Percentiles rank a stretch among this genome's conserved stretches.
phyloP scores from a whole-genome alignment of 2,113 vertebrate genomes.

The Alethe diademata region DNA sequence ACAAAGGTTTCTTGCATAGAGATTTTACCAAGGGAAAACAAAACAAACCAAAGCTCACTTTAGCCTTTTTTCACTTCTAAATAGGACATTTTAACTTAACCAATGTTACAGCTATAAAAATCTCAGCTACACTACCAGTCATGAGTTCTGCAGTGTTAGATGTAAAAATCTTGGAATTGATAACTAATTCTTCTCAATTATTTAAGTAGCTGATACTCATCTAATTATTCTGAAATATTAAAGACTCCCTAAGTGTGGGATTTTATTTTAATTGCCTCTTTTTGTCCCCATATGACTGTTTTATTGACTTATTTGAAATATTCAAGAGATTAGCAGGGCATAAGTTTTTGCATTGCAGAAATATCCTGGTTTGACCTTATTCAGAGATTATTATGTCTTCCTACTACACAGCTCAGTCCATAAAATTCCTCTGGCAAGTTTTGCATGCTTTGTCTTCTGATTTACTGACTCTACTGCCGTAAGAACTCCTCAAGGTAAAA shows the following conservation, averaged over 20 bases:
- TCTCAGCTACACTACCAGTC: neutral
- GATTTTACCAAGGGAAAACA: neutral
- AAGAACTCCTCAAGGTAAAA: conserved; percentile 29
- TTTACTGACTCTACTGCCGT: neutral
- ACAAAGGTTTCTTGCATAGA: neutral
- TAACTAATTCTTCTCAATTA: neutral
- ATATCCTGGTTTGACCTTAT: conserved; percentile 47
- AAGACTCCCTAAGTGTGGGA: neutral
- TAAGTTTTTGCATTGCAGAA: neutral
- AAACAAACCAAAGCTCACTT: neutral
- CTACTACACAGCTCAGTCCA: neutral
- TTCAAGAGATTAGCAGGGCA: neutral
- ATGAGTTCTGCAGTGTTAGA: neutral
- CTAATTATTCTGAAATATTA: neutral
- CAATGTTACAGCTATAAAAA: neutral
- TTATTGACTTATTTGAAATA: neutral
- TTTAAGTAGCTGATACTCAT: neutral
- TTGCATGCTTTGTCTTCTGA: neutral
- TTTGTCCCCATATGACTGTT: neutral
- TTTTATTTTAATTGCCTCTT: neutral
- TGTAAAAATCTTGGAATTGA: neutral
- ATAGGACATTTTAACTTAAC: neutral
- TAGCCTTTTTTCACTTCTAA: neutral
- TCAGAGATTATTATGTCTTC: neutral
- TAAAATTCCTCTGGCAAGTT: neutral